These are phyloP conservation scores for Ciconia boyciana DNA, from an alignment of 2,113 vertebrate genomes.

Conservation along the genomic window DNA sequence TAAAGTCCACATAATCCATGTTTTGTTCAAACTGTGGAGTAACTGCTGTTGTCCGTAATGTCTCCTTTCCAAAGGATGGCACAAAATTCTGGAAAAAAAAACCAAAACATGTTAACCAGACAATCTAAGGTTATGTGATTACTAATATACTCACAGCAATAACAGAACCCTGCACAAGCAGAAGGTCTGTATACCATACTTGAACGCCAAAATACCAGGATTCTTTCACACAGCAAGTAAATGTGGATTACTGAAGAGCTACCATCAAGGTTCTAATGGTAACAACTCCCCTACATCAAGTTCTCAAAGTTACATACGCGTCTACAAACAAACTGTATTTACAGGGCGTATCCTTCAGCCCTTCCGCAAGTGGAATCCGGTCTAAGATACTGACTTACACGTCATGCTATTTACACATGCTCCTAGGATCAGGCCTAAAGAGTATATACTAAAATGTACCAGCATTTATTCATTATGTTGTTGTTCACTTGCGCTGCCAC, in stretches of 20 bases:
- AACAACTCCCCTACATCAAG: background rate
- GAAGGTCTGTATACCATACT: background rate
- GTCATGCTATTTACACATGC: background rate
- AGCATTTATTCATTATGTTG: accelerated
- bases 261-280: background rate
- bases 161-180: background rate
- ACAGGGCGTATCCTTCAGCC: background rate
- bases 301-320: background rate
- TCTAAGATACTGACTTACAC: background rate
- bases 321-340: conserved; percentile 21
- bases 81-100: conserved; percentile 58
- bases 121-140: background rate
- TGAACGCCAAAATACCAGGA: background rate
- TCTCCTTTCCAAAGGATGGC: conserved; percentile 65
- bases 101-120: background rate
- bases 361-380: background rate
- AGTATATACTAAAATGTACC: background rate
- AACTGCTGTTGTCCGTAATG: conserved; percentile 64
- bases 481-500: background rate
- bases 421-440: background rate
- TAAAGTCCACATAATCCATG: conserved; percentile 70
- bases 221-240: background rate
- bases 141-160: background rate
- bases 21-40: conserved; percentile 21
- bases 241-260: background rate